Evolutionary conservation across 2,888 invertebrate species (phyloP), one percentile per base, ranked within the genome.

Genomic region (Andrena bucephala): DNA sequence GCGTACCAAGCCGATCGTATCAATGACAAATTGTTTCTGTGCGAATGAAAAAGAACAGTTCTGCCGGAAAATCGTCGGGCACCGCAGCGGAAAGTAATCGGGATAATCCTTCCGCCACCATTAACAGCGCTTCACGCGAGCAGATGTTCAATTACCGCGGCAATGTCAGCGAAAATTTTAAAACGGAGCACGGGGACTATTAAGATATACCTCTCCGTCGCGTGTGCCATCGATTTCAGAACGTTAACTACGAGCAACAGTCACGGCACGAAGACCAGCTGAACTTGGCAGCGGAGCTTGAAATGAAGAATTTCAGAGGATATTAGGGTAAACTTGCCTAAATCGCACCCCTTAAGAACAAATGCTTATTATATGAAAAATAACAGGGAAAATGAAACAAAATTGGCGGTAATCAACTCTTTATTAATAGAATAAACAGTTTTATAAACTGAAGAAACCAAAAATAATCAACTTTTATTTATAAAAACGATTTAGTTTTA

Each of bases 11-110:
- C 36, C 27, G 72, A 79, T 81, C 63, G 59, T 48, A 69, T 75
- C 81, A 27, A 54, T 67, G 80, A 75, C 66, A 54, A 80, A 80
- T 81, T 67, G 67, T 69, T 74, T 80, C 65, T 66, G 57, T n/a
- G 24, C 36, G 59, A 31, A 4, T n/a, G 80, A 33, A 20, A 68
- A 59, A 66, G 42, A 48, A 48, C 52, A 20, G 1, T 2, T 10
- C 20, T 10, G 8, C 24, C 50, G 68, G 50, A 59, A 77, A 79
- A 79, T 71, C 60, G 70, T 8, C 42, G 54, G n/a, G 6, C 42
- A 10, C n/a, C 54, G 31, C 57, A 0, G 27, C 29, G 59, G 24
- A 50, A 31, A 52, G 52, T 29, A 42, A 77, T 59, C 33, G 54
- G 16, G 54, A 63, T 29, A 54, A 68, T 62, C 52, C 13, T 50